Evolutionary conservation across 2,113 vertebrate species (phyloP).

Genomic region (Uria aalge): DNA sequence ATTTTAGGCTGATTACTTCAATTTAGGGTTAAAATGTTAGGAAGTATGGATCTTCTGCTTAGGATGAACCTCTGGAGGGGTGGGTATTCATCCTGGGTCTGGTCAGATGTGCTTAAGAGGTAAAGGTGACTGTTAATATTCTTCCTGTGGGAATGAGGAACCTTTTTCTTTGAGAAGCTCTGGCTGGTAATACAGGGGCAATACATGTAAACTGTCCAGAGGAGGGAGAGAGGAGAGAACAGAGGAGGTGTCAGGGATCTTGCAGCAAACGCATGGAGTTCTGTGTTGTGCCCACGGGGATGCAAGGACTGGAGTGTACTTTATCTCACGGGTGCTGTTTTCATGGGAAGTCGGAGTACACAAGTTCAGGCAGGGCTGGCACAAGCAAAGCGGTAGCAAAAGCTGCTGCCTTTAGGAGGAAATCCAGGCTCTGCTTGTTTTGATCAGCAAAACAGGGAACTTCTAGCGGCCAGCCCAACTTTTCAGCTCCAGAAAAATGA

Average conservation of each 20-base stretch:
- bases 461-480: background rate
- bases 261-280: background rate
- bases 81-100: background rate
- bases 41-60: background rate
- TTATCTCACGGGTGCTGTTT: background rate
- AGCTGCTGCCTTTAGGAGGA: background rate
- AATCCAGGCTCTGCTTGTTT: conserved; percentile 6
- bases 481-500: background rate
- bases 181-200: background rate
- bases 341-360: background rate
- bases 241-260: background rate
- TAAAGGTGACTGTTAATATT: background rate
- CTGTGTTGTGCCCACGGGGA: background rate
- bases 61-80: background rate
- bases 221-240: background rate
- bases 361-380: background rate
- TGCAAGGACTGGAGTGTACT: background rate
- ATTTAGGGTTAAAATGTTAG: background rate
- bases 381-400: background rate
- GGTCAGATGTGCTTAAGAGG: background rate
- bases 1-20: background rate
- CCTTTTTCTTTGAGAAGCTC: background rate
- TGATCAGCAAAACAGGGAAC: background rate
- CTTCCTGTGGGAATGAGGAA: background rate
- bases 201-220: background rate